A percentile compares a stretch with the other conserved stretches of the same genome.
These are phyloP conservation scores for Gymnorhina tibicen DNA, from an alignment of 2,113 vertebrate genomes.

Conservation along the genomic window DNA sequence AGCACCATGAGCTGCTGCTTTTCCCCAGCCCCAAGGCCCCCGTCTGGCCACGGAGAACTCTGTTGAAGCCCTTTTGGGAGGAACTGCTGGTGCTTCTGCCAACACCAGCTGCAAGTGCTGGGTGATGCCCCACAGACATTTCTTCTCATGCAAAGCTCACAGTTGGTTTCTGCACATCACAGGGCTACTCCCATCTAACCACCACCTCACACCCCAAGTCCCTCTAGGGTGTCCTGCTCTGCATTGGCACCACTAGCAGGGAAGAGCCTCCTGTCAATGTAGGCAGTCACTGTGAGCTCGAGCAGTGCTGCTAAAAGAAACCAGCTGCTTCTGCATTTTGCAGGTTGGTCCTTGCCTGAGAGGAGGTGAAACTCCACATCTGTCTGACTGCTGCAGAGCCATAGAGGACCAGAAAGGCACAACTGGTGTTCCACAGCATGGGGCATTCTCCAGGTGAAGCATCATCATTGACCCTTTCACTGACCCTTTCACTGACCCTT, in stretches of 20 bases:
- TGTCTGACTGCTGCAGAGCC: accelerated
- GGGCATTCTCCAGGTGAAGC: background rate
- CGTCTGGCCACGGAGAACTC: accelerated
- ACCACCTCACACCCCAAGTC: too few species aligned
- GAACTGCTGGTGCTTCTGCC: background rate
- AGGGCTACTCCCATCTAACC: background rate
- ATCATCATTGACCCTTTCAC: background rate
- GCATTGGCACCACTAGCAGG: background rate
- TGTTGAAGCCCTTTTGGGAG: background rate
- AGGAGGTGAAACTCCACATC: background rate
- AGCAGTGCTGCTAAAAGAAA: background rate
- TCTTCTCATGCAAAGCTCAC: background rate
- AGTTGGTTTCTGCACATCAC: background rate
- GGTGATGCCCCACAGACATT: background rate
- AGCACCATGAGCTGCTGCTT: background rate
- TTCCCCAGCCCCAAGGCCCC: background rate
- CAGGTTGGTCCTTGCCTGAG: background rate
- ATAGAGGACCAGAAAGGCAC: background rate
- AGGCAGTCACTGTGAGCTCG: accelerated
- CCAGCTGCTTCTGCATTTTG: background rate
- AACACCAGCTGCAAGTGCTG: background rate
- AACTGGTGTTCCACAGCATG: accelerated
- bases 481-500: background rate
- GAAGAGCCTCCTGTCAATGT: accelerated
- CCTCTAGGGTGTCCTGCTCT: background rate